phyloP scores from a whole-genome alignment of 2,113 vertebrate species.

The Cnemophilus loriae region DNA sequence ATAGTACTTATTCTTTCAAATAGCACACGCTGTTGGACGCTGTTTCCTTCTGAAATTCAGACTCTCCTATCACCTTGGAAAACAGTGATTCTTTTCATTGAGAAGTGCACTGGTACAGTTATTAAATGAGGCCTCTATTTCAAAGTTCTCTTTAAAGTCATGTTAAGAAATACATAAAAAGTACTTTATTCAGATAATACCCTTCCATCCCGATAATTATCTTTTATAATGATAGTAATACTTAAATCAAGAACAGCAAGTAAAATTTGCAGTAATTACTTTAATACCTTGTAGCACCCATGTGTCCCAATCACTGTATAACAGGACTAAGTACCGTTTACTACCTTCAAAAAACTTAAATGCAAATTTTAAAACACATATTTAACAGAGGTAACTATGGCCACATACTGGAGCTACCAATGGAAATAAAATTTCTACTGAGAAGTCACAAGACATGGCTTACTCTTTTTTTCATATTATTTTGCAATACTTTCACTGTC shows the following conservation, averaged over 20 bases:
- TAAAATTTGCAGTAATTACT: neutral
- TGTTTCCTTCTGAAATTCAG: neutral
- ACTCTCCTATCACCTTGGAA: neutral
- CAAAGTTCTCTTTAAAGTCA: neutral
- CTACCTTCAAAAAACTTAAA: neutral
- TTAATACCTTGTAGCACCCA: neutral
- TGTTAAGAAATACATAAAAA: neutral
- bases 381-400: neutral
- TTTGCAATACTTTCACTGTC: neutral
- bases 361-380: neutral
- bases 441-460: neutral
- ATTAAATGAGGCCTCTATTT: neutral
- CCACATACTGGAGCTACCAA: neutral
- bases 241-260: neutral
- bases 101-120: neutral
- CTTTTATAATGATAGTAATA: neutral
- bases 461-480: neutral
- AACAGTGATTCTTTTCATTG: neutral
- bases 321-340: neutral
- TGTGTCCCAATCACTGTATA: neutral
- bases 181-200: neutral
- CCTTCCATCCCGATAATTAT: neutral
- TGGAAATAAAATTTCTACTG: neutral
- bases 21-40: accelerated
- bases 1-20: neutral